These are phyloP conservation scores for Drosophila meridionalis DNA, from an alignment of 2,888 invertebrate species.

Conservation along the genomic window DNA sequence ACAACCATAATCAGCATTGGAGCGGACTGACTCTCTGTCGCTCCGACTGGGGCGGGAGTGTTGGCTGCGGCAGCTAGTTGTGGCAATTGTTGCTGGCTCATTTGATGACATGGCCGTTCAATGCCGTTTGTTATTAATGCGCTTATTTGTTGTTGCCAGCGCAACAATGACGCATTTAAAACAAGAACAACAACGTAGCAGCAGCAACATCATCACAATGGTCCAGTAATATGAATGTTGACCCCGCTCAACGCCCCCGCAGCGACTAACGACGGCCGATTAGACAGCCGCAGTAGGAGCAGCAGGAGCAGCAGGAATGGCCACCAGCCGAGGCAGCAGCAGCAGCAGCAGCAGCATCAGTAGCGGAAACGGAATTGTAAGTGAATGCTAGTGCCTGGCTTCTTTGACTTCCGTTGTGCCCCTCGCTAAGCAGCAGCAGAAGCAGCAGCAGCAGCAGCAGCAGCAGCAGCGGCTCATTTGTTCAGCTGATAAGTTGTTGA, in stretches of 20 bases:
- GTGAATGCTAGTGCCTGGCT: constrained; percentile 39
- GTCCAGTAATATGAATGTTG: constrained; percentile 49
- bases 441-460: constrained; percentile 17
- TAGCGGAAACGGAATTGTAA: constrained; percentile 57
- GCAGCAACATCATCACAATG: constrained; percentile 54
- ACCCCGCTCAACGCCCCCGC: constrained; percentile 43
- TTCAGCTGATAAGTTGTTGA: constrained; percentile 63
- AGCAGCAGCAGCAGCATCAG: constrained; percentile 55
- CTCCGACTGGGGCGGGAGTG: constrained; percentile 5
- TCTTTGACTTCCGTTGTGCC: constrained; percentile 8
- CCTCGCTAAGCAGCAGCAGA: constrained; percentile 7
- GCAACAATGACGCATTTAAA: constrained; percentile 78
- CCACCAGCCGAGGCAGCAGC: constrained; percentile 43
- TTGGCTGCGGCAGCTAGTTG: constrained; percentile 4
- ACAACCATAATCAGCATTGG: constrained; percentile 71
- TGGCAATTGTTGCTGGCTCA: constrained; percentile 60
- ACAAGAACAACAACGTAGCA: constrained; percentile 39
- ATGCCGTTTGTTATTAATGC: constrained; percentile 78
- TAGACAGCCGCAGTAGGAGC: constrained; percentile 42
- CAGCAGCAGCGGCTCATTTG: constrained; percentile 50
- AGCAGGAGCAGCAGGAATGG: constrained; percentile 41
- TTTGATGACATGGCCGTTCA: constrained; percentile 76
- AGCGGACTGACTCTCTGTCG: constrained; percentile 6
- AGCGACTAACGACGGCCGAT: constrained; percentile 68
- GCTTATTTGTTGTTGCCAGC: constrained; percentile 61